phyloP scores from a whole-genome alignment of 2,113 vertebrate genomes.

The Gavia stellata region DNA sequence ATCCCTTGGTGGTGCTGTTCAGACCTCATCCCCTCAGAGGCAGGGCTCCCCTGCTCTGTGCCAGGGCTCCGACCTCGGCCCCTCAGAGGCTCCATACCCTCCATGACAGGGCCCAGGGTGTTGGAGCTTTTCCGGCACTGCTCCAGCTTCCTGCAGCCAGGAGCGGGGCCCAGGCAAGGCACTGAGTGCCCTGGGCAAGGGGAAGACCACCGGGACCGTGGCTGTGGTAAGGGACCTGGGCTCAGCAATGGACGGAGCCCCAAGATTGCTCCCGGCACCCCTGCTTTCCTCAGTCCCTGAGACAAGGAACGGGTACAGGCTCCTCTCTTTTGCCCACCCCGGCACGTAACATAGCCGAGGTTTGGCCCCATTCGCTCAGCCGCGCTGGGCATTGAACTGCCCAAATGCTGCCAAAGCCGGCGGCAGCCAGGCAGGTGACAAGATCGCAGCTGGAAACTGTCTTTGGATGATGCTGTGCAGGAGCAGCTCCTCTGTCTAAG shows the following conservation, averaged over 20 bases:
- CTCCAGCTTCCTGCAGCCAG: accelerated
- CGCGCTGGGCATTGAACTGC: not conserved
- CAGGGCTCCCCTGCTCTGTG: not conserved
- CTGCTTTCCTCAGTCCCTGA: not conserved
- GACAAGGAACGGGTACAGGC: not conserved
- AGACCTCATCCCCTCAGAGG: not conserved
- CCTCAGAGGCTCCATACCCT: not conserved
- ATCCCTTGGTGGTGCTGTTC: not conserved
- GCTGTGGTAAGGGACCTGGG: accelerated
- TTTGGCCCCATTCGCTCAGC: accelerated
- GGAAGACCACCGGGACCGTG: not conserved
- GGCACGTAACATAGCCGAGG: accelerated
- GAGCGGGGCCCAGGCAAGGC: not conserved
- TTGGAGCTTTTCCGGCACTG: not conserved
- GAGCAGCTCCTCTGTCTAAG: not conserved
- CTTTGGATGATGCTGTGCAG: not conserved
- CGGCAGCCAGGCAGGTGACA: not conserved
- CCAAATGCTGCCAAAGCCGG: not conserved
- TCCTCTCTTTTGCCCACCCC: not conserved
- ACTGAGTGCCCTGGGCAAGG: accelerated
- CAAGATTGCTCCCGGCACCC: not conserved
- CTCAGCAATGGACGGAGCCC: not conserved
- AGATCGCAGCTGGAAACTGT: not conserved
- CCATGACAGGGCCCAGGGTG: not conserved
- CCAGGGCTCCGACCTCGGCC: no score